These are phyloP conservation scores for Sinonovacula constricta DNA, from an alignment of 1,140 invertebrate species.

Conservation along the genomic window DNA sequence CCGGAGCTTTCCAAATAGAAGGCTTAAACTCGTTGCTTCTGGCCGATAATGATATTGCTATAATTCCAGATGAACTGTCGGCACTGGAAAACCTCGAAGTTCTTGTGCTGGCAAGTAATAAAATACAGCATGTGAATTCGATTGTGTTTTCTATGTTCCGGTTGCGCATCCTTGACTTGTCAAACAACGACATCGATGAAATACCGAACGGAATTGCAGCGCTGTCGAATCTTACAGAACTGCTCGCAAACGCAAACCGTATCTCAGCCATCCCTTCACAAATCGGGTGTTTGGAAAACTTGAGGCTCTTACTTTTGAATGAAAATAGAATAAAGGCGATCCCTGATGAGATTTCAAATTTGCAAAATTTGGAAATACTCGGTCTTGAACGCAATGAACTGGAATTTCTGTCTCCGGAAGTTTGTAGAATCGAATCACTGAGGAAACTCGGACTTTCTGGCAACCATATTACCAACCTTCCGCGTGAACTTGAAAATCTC, in stretches of 20 bases:
- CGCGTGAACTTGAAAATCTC: constrained; percentile 73
- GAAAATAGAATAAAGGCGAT: constrained; percentile 68
- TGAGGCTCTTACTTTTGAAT: constrained; percentile 66
- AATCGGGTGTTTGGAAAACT: constrained; percentile 61
- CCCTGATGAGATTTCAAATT: constrained; percentile 59
- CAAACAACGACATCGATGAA: constrained; percentile 71
- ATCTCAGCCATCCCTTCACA: constrained; percentile 62
- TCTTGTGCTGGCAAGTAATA: constrained; percentile 67
- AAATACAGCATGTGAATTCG: constrained; percentile 58
- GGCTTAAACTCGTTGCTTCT: constrained; percentile 66
- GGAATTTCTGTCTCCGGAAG: constrained; percentile 69
- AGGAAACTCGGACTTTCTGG: constrained; percentile 71
- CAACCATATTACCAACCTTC: constrained; percentile 74
- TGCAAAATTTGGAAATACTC: constrained; percentile 64
- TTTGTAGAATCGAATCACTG: constrained; percentile 71
- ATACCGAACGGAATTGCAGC: constrained; percentile 65
- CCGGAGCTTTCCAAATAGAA: constrained; percentile 58
- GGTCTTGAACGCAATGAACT: constrained; percentile 72
- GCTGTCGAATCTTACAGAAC: constrained; percentile 62
- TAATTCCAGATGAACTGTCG: constrained; percentile 66
- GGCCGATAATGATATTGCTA: constrained; percentile 65
- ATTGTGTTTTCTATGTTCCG: constrained; percentile 62
- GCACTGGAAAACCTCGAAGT: constrained; percentile 64
- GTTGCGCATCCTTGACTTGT: constrained; percentile 69
- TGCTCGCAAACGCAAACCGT: constrained; percentile 68